Conservation (phyloP, 2,888 invertebrate species). For the Galeruca laticollis region DNA sequence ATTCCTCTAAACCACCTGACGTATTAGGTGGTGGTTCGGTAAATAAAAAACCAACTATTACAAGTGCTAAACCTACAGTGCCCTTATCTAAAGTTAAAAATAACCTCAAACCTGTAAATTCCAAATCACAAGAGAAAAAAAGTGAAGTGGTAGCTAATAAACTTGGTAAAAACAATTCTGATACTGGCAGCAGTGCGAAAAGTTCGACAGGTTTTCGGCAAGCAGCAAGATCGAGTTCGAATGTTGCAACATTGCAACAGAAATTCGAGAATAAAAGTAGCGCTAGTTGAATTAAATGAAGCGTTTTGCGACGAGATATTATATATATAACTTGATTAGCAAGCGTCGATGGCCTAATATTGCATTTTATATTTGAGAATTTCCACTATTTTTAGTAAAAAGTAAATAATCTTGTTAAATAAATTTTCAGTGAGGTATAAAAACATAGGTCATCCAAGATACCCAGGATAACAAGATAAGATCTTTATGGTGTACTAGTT, state of each 20-base stretch:
- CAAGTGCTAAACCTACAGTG: constrained; percentile 59
- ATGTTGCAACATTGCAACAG: constrained; percentile 82
- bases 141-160: constrained; percentile 59
- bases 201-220: constrained; percentile 67
- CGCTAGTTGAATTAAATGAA: constrained; percentile 19
- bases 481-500: too few relatives aligned
- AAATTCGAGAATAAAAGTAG: constrained; percentile 76
- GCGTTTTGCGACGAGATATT: background rate
- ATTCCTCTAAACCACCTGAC: constrained; percentile 72
- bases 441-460: too few relatives aligned
- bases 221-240: constrained; percentile 72
- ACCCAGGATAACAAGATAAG: too few relatives aligned
- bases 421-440: too few relatives aligned
- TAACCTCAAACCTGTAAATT: constrained; percentile 64
- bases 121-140: constrained; percentile 59
- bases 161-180: constrained; percentile 46
- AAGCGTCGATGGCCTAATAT: background rate
- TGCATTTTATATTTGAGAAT: background rate
- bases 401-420: too few relatives aligned
- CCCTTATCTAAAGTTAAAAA: constrained; percentile 66
- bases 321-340: background rate
- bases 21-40: constrained; percentile 69
- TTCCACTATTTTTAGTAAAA: too few relatives aligned
- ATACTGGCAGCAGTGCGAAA: constrained; percentile 33
- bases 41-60: constrained; percentile 57